A percentile compares a stretch with the other conserved stretches of the same genome.
Conservation (phyloP, 2,113 vertebrate species). For the Gobio gobio region DNA sequence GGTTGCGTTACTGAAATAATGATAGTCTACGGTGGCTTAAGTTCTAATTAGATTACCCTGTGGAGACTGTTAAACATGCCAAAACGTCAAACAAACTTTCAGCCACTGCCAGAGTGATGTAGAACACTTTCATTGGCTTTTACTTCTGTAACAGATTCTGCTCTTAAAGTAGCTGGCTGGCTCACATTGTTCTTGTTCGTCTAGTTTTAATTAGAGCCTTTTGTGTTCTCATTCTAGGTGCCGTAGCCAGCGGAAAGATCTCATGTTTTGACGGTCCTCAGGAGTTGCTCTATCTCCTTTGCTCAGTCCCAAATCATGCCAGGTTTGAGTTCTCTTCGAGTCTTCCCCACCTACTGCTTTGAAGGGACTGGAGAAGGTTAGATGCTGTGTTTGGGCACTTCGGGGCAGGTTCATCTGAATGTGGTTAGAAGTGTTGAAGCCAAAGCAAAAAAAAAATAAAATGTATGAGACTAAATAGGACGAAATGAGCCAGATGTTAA, state of each 20-base stretch:
- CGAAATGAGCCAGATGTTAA: conserved; percentile 28
- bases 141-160: neutral
- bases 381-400: neutral
- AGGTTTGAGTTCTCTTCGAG: neutral
- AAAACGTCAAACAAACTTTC: neutral
- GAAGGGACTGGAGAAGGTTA: neutral
- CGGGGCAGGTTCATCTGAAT: conserved; percentile 14
- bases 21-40: conserved; percentile 17
- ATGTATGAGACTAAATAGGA: neutral
- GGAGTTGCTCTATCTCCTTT: conserved; percentile 12
- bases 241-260: neutral
- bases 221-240: conserved; percentile 30
- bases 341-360: neutral
- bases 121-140: conserved; percentile 6
- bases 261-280: conserved; percentile 20
- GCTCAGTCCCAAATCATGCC: conserved; percentile 5
- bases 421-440: conserved; percentile 19
- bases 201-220: conserved; percentile 2
- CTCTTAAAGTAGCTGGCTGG: neutral
- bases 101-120: neutral
- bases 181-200: neutral
- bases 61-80: neutral
- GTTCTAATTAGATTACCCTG: conserved; percentile 29
- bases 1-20: conserved; percentile 27
- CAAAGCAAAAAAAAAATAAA: neutral